These are phyloP conservation scores for Euspilapteryx auroguttella DNA, from an alignment of 2,888 invertebrate genomes.

Conservation along the genomic window DNA sequence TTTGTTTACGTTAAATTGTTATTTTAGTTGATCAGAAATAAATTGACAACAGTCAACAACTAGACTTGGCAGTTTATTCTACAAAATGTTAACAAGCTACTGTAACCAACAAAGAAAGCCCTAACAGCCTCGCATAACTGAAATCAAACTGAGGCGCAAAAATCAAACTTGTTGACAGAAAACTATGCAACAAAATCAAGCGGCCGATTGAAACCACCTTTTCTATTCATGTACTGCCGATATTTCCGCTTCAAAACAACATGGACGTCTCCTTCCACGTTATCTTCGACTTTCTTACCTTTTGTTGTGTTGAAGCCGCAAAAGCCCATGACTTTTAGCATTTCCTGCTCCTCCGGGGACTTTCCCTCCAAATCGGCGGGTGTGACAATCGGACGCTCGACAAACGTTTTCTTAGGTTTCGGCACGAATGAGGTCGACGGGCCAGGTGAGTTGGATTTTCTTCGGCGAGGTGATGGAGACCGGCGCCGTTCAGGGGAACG, in stretches of 20 bases:
- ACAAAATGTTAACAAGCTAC: constrained; percentile 8
- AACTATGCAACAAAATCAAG: constrained; percentile 90
- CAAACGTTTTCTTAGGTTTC: constrained; percentile 36
- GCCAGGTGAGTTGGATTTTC: constrained; percentile 28
- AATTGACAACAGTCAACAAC: no score
- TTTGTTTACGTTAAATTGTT: no score
- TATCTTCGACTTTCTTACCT: constrained; percentile 93
- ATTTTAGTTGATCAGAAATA: no score
- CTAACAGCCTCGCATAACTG: no score
- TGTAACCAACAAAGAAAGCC: constrained; percentile 1
- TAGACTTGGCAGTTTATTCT: constrained; percentile 5
- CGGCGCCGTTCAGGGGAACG: constrained; percentile 38
- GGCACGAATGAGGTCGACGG: constrained; percentile 36
- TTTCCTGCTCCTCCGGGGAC: constrained; percentile 88
- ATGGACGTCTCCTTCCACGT: constrained; percentile 93
- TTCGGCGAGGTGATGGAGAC: constrained; percentile 22
- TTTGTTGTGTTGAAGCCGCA: constrained; percentile 95
- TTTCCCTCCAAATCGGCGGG: constrained; percentile 91
- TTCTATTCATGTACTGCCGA: constrained; percentile 99
- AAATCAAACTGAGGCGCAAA: constrained; percentile 1
- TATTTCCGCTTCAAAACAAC: constrained; percentile 95
- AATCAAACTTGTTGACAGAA: constrained; percentile 5
- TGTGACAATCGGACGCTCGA: constrained; percentile 67
- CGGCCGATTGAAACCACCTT: constrained; percentile 98
- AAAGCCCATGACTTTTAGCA: constrained; percentile 97